phyloP scores from a whole-genome alignment of 2,113 vertebrate species.

The Plecotus auritus region DNA sequence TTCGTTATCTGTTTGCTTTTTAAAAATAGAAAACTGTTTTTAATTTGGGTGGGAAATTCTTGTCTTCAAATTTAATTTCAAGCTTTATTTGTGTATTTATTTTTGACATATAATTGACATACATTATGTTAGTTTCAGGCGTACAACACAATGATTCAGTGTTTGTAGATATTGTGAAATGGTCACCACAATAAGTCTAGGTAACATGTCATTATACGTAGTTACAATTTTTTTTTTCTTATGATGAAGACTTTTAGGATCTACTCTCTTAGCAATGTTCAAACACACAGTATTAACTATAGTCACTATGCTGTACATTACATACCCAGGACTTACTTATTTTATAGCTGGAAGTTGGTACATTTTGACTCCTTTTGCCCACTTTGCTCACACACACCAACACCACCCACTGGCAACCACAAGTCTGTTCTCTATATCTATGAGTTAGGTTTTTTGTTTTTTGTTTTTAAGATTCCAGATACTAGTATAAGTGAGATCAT shows the following conservation, averaged over 20 bases:
- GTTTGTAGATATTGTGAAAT: background rate
- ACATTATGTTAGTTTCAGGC: background rate
- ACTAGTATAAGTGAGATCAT: background rate
- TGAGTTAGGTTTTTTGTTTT: background rate
- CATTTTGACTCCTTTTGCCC: background rate
- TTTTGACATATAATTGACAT: background rate
- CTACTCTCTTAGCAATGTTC: background rate
- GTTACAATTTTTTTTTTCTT: background rate
- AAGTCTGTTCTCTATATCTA: background rate
- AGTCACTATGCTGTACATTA: background rate
- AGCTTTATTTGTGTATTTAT: background rate
- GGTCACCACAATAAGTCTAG: background rate
- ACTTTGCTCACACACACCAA: background rate
- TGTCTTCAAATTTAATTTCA: conserved; percentile 48
- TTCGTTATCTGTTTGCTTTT: background rate
- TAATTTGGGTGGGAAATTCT: background rate
- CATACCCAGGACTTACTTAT: background rate
- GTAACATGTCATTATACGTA: background rate
- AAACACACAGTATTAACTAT: background rate
- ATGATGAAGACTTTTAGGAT: background rate
- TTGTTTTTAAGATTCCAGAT: background rate
- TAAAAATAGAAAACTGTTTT: background rate
- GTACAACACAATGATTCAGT: background rate
- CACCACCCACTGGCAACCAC: background rate
- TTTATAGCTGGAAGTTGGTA: background rate